These are phyloP conservation scores for Hydrozoanthus tunicans DNA, from an alignment of 64 coral and sea anemone species.

Conservation along the genomic window DNA sequence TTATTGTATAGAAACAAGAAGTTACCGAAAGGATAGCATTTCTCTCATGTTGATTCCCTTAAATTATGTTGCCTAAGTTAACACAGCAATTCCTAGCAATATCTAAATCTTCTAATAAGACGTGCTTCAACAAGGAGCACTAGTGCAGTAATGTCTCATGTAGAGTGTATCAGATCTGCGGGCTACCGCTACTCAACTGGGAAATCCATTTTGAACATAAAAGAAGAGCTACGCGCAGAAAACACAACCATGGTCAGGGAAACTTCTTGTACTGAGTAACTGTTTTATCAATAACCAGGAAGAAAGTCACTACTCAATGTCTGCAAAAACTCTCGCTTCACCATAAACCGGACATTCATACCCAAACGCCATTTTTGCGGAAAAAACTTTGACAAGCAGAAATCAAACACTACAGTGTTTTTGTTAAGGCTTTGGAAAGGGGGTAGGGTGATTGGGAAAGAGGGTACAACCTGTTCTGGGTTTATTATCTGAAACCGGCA, in stretches of 20 bases:
- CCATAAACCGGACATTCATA: neutral
- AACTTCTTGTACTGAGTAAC: neutral
- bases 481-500: too few species aligned
- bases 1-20: slow-evolving; percentile 9
- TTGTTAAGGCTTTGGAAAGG: too few species aligned
- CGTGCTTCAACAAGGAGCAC: neutral
- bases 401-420: neutral
- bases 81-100: slow-evolving; percentile 13
- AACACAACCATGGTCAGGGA: neutral
- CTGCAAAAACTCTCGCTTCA: neutral
- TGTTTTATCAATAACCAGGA: neutral
- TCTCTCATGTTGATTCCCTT: slow-evolving; percentile 7
- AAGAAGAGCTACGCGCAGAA: neutral
- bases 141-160: neutral
- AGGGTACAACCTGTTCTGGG: too few species aligned
- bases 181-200: neutral
- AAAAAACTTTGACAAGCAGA: neutral
- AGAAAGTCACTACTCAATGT: neutral
- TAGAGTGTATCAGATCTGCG: neutral
- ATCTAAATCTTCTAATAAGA: neutral
- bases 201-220: neutral
- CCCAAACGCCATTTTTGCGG: slow-evolving; percentile 51
- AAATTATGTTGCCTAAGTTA: slow-evolving; percentile 17
- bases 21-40: neutral
- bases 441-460: too few species aligned